Base-by-base conservation (phyloP, 2,113 vertebrate genomes). In the Tragelaphus scriptus region DNA sequence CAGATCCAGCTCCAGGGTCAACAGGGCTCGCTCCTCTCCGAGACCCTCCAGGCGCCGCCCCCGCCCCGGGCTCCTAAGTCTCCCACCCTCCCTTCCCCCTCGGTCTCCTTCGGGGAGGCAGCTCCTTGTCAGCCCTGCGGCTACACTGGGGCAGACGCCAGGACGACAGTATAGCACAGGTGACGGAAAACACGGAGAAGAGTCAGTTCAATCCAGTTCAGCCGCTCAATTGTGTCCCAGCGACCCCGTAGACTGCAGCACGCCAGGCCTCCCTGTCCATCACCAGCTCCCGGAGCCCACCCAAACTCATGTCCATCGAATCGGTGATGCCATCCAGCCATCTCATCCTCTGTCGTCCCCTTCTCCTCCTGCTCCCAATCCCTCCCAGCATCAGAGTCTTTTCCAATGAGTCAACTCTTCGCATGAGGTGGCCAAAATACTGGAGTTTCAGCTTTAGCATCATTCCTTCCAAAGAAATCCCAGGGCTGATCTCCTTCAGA, bases 101-200 rank as follows among this genome's bases (percentile, higher is more conserved):
- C 19, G 2, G 32, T 58, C 53, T 82, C 13, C 21, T 40, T 15
- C 16, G n/a, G 7, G n/a, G 53, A 85, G 82, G 82, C 13, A 2
- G 30, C n/a, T 15, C 7, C 0, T 26, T 3, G 53, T n/a, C 53
- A 32, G 53, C 21, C n/a, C 6, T 36, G 51, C 6, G 19, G 51
- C 80, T 15, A 13, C 21, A 1, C 2, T 6, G 21, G n/a, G 12
- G 23, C 81, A 10, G 81, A 40, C 0, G 23, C 32, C 53, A 25
- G 1, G 23, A n/a, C 1, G 0, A 9, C 11, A 10, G 13, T 0
- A 26, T 4, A 5, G 21, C n/a, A 16, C 13, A 5, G 53, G 21
- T 2, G 23, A 10, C 13, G 5, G 53, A 1, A 16, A n/a, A 40
- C 13, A 9, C 51, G 0, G n/a, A 25, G 51, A 6, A 8, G 1